A percentile compares a stretch with the other conserved stretches of the same genome.
phyloP scores from a whole-genome alignment of 2,888 invertebrate species.

The Reticulitermes lucifugus region DNA sequence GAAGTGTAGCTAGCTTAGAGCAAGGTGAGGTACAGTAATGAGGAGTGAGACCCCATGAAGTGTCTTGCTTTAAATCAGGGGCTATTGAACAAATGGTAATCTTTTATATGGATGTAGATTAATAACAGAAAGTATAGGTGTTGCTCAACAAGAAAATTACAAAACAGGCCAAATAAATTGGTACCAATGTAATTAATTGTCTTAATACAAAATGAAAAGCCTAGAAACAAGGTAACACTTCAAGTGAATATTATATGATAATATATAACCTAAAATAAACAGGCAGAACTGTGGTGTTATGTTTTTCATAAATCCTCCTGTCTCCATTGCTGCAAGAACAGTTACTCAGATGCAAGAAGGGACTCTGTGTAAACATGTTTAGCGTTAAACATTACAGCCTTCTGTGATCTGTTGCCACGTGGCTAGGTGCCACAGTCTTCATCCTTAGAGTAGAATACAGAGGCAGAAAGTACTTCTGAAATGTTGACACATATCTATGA shows the following conservation, averaged over 20 bases:
- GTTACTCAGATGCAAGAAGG: too few species aligned
- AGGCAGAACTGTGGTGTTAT: background rate
- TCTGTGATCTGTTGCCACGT: too few species aligned
- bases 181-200: background rate
- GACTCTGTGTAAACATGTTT: too few species aligned
- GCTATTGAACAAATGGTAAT: background rate
- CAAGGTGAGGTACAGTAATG: background rate
- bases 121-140: background rate
- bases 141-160: background rate
- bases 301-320: background rate
- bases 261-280: background rate
- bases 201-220: conserved; percentile 10
- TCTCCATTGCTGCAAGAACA: background rate
- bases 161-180: background rate
- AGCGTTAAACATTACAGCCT: too few species aligned
- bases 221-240: background rate
- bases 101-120: background rate
- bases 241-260: background rate
- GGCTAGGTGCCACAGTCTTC: too few species aligned
- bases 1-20: too few species aligned
- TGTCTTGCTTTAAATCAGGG: background rate
- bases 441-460: too few species aligned
- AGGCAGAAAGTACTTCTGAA: too few species aligned
- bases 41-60: background rate
- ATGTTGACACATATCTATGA: too few species aligned